These are phyloP conservation scores for Microctonus hyperodae DNA, from an alignment of 2,888 invertebrate genomes.

Conservation along the genomic window DNA sequence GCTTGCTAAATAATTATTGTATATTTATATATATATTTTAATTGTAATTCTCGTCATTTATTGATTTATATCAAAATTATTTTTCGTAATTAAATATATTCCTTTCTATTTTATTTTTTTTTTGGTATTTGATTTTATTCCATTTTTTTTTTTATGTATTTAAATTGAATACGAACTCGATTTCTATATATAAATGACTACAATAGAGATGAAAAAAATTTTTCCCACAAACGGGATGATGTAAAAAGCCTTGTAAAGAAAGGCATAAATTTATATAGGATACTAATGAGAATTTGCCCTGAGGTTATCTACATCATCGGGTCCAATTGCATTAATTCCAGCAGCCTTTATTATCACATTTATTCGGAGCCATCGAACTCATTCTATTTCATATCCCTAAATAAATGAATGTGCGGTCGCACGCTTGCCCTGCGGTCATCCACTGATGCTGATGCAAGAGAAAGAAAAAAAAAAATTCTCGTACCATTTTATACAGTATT, in stretches of 20 bases:
- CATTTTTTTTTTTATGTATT: no score
- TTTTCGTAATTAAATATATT: no score
- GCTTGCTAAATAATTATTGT: no score
- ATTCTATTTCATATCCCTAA: conserved; percentile 21
- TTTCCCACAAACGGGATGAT: conserved; percentile 13
- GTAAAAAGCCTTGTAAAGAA: no score
- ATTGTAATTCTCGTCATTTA: no score
- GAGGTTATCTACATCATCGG: neutral
- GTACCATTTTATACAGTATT: no score
- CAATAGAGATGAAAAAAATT: conserved; percentile 18
- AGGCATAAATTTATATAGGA: conserved; percentile 16
- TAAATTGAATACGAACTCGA: no score
- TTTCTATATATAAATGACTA: conserved; percentile 1
- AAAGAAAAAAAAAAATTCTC: no score
- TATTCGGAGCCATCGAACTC: conserved; percentile 19
- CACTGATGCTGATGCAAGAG: conserved; percentile 35
- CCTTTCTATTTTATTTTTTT: no score
- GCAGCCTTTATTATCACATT: conserved; percentile 26
- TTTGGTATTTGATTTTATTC: no score
- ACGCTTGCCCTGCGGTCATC: conserved; percentile 32
- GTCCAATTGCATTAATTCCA: conserved; percentile 52
- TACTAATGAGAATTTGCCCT: conserved; percentile 14
- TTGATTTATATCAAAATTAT: no score
- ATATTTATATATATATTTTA: no score
- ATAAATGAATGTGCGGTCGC: conserved; percentile 28